Percentiles rank a stretch among this genome's conserved stretches.
phyloP scores from a whole-genome alignment of 2,888 invertebrate genomes.

The Melitaea athalia region DNA sequence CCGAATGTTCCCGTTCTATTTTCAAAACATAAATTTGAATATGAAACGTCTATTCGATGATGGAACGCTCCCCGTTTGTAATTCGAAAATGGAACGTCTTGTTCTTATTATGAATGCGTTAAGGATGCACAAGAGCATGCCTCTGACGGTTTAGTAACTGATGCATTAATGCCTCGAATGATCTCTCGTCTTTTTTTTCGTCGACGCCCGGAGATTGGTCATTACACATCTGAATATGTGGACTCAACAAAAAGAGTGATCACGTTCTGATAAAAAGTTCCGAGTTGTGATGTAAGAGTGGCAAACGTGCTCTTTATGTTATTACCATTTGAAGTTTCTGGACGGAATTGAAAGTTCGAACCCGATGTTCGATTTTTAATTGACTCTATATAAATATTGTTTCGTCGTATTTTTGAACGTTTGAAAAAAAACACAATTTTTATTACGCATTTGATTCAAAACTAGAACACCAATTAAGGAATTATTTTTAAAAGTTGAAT shows the following conservation, averaged over 20 bases:
- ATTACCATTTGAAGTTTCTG: slow-evolving; percentile 77
- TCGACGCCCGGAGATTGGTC: slow-evolving; percentile 78
- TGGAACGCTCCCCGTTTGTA: slow-evolving; percentile 71
- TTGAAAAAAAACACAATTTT: background rate
- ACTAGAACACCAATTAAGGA: slow-evolving; percentile 33
- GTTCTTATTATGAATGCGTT: slow-evolving; percentile 77
- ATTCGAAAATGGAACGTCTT: slow-evolving; percentile 74
- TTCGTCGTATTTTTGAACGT: slow-evolving; percentile 17
- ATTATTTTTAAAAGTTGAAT: slow-evolving; percentile 31
- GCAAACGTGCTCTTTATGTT: slow-evolving; percentile 77
- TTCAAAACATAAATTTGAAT: slow-evolving; percentile 72
- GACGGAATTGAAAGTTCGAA: slow-evolving; percentile 66
- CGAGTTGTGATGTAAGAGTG: slow-evolving; percentile 70
- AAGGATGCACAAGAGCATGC: slow-evolving; percentile 79
- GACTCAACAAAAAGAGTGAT: slow-evolving; percentile 73
- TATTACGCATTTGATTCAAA: slow-evolving; percentile 7
- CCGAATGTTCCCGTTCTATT: slow-evolving; percentile 42
- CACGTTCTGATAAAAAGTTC: slow-evolving; percentile 76
- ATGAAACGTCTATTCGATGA: slow-evolving; percentile 58
- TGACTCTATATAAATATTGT: slow-evolving; percentile 35
- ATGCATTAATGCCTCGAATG: slow-evolving; percentile 79
- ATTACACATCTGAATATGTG: slow-evolving; percentile 81
- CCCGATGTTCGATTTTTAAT: slow-evolving; percentile 28
- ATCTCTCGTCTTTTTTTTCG: slow-evolving; percentile 65
- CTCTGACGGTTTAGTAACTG: slow-evolving; percentile 80